Percentiles rank a stretch among this genome's conserved stretches.
phyloP scores from a whole-genome alignment of 2,113 vertebrate genomes.

The Pituophis catenifer region DNA sequence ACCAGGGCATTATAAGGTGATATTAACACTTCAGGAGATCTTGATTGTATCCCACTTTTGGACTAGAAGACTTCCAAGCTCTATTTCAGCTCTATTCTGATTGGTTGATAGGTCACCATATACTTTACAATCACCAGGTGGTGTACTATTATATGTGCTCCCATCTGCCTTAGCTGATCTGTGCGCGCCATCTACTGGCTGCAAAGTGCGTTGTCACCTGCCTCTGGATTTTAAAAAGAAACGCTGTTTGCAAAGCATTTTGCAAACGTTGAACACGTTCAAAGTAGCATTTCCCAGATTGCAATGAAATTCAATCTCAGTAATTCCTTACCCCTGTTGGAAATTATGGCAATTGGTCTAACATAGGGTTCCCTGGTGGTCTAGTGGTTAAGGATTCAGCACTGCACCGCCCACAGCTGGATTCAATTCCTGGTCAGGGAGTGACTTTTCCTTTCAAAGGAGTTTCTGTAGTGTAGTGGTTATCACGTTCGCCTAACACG shows the following conservation, averaged over 20 bases:
- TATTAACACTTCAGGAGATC: no score
- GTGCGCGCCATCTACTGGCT: neutral
- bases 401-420: no score
- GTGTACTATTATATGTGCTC: neutral
- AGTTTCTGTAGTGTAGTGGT: slow-evolving; percentile 37
- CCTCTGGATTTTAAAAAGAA: neutral
- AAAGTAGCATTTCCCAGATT: neutral
- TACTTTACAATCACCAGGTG: no score
- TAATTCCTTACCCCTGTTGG: neutral
- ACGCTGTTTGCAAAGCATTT: neutral
- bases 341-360: neutral
- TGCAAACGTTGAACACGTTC: neutral
- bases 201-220: neutral
- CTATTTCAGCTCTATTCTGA: no score
- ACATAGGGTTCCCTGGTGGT: neutral
- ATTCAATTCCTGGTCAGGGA: no score
- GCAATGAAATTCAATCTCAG: neutral
- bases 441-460: no score
- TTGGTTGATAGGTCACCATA: no score
- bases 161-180: neutral
- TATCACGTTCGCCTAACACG: slow-evolving; percentile 37
- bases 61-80: no score
- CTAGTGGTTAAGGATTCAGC: no score
- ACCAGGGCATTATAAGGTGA: no score
- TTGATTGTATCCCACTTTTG: no score